phyloP scores from a whole-genome alignment of 2,113 vertebrate genomes.

The Tyrannus savana region DNA sequence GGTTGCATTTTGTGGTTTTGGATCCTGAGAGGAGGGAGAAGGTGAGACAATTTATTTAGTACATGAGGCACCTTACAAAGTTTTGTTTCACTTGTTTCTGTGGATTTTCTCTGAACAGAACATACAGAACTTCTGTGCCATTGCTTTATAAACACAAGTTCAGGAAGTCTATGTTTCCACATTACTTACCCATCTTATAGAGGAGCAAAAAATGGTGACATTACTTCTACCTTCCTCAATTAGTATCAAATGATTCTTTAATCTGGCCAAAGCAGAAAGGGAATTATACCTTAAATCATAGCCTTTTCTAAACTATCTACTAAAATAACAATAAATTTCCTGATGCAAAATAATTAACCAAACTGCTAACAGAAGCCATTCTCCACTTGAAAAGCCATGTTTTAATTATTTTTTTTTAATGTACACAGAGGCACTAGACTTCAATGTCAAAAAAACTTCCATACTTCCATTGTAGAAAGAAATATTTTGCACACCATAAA shows the following conservation, averaged over 20 bases:
- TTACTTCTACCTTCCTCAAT: neutral
- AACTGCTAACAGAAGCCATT: neutral
- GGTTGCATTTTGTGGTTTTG: constrained; percentile 29
- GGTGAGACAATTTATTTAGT: neutral
- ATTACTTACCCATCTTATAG: neutral
- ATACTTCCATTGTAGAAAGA: constrained; percentile 19
- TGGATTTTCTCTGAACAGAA: neutral
- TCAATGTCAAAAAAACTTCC: neutral
- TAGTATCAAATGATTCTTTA: neutral
- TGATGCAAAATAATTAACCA: neutral
- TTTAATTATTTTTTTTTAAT: neutral
- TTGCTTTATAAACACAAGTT: neutral
- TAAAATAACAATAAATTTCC: neutral
- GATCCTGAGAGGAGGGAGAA: neutral
- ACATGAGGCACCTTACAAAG: neutral
- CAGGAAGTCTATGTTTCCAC: neutral
- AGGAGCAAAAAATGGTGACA: neutral
- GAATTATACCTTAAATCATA: neutral
- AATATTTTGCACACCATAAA: constrained; percentile 22
- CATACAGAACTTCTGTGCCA: neutral
- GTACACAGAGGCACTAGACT: neutral
- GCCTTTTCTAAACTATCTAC: neutral
- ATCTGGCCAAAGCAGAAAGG: neutral
- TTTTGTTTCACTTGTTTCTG: neutral
- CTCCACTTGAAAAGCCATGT: constrained; percentile 1